Percentiles rank a stretch among this genome's conserved stretches.
phyloP scores from a whole-genome alignment of 2,888 invertebrate species.

The Leucophora obtusa region DNA sequence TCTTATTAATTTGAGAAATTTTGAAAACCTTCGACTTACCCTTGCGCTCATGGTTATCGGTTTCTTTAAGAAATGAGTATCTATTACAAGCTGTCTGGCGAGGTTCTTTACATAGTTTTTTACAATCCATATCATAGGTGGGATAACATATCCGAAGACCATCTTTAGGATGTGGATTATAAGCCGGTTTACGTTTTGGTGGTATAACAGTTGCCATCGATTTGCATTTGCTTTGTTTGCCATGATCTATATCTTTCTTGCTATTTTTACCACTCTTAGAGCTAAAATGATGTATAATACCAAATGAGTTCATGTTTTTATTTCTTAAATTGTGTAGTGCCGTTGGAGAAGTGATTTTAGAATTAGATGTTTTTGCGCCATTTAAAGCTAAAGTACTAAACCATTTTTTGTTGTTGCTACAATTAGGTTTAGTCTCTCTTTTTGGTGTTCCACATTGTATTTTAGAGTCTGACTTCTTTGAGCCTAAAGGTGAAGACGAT shows the following conservation, averaged over 20 bases:
- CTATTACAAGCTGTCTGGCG: slow-evolving; percentile 48
- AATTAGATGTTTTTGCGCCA: not conserved
- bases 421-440: slow-evolving; percentile 29
- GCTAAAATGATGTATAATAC: slow-evolving; percentile 38
- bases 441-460: slow-evolving; percentile 4
- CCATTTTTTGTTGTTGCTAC: slow-evolving; percentile 13
- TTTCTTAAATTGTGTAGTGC: slow-evolving; percentile 1
- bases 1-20: not conserved
- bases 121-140: slow-evolving; percentile 59
- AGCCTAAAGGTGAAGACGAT: not conserved
- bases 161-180: slow-evolving; percentile 34
- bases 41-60: slow-evolving; percentile 32
- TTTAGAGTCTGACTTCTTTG: not conserved
- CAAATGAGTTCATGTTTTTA: not conserved
- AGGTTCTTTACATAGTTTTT: slow-evolving; percentile 55
- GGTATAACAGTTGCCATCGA: slow-evolving; percentile 15
- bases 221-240: slow-evolving; percentile 29
- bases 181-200: slow-evolving; percentile 27
- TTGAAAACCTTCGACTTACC: slow-evolving; percentile 5
- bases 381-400: slow-evolving; percentile 3
- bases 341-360: not conserved
- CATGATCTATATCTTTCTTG: slow-evolving; percentile 15
- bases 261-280: slow-evolving; percentile 38
- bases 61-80: slow-evolving; percentile 46
- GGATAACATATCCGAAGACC: slow-evolving; percentile 56